A percentile compares a stretch with the other conserved stretches of the same genome.
These are phyloP conservation scores for Sebastes flavidus DNA, from an alignment of 2,797 vertebrate species.

Conservation along the genomic window DNA sequence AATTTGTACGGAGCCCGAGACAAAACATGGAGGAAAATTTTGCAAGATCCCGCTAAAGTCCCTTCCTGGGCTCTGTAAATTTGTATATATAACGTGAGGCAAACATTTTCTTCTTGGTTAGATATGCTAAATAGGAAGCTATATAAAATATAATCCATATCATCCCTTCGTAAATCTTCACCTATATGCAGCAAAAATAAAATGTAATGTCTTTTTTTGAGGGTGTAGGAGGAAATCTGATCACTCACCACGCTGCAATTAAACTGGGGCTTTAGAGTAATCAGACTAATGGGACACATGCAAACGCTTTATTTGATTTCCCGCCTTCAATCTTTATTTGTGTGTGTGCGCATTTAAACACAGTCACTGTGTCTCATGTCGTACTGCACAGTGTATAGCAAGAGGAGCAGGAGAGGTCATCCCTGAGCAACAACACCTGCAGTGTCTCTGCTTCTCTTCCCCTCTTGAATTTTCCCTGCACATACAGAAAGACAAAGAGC, in stretches of 20 bases:
- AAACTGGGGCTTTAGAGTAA: background rate
- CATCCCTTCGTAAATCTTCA: background rate
- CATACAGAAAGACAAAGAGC: conserved; percentile 48
- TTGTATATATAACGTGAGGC: background rate
- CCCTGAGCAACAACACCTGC: conserved; percentile 31
- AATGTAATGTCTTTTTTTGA: background rate
- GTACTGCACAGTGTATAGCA: background rate
- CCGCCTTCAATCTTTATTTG: background rate
- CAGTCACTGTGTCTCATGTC: background rate
- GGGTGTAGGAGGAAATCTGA: background rate
- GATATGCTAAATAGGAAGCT: background rate
- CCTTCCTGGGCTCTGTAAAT: background rate
- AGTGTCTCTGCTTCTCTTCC: conserved; percentile 6
- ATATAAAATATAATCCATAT: background rate
- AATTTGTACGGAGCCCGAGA: background rate
- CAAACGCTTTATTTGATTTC: background rate
- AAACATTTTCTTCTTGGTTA: background rate
- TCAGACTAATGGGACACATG: background rate
- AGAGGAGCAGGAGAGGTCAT: conserved; percentile 22
- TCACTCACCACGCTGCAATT: background rate
- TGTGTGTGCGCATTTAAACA: conserved; percentile 4
- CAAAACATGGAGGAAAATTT: background rate
- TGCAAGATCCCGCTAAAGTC: background rate
- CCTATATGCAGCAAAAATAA: background rate
- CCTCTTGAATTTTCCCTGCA: conserved; percentile 20